Evolutionary conservation across 2,113 vertebrate species (phyloP).

Genomic region (Varanus komodoensis): DNA sequence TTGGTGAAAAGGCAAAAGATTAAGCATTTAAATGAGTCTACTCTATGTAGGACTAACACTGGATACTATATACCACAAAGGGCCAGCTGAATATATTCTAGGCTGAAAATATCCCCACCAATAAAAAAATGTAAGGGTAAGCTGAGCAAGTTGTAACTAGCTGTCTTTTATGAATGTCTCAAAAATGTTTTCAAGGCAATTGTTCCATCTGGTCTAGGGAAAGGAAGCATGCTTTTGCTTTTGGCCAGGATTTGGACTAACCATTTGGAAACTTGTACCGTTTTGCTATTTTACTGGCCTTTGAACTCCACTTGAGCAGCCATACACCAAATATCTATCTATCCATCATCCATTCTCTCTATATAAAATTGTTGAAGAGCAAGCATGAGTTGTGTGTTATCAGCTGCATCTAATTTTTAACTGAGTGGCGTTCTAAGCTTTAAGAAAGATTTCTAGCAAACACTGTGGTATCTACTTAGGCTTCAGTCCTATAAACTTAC

Average conservation of each 20-base stretch:
- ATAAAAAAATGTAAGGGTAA: neutral
- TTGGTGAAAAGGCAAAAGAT: too few species aligned
- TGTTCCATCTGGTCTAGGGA: neutral
- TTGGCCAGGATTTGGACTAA: neutral
- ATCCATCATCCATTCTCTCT: slow-evolving; percentile 8
- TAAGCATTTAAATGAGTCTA: too few species aligned
- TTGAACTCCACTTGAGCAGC: neutral
- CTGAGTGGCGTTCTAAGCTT: slow-evolving; percentile 38
- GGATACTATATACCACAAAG: neutral
- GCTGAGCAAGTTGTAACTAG: neutral
- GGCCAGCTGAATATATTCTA: neutral
- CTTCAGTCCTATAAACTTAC: too few species aligned
- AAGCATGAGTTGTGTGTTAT: slow-evolving; percentile 26
- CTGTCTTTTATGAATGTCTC: neutral
- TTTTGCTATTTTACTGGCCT: neutral
- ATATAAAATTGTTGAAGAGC: slow-evolving; percentile 32
- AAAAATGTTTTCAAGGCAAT: neutral
- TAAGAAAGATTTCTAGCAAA: slow-evolving; percentile 14
- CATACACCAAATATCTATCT: slow-evolving; percentile 5
- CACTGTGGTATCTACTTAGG: neutral
- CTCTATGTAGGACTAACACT: too few species aligned
- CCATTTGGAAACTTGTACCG: neutral
- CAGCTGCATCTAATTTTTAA: slow-evolving; percentile 41
- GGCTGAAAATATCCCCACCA: too few species aligned
- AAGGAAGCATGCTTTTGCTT: neutral